phyloP scores from a whole-genome alignment of 2,113 vertebrate genomes.

The Morone chrysops region DNA sequence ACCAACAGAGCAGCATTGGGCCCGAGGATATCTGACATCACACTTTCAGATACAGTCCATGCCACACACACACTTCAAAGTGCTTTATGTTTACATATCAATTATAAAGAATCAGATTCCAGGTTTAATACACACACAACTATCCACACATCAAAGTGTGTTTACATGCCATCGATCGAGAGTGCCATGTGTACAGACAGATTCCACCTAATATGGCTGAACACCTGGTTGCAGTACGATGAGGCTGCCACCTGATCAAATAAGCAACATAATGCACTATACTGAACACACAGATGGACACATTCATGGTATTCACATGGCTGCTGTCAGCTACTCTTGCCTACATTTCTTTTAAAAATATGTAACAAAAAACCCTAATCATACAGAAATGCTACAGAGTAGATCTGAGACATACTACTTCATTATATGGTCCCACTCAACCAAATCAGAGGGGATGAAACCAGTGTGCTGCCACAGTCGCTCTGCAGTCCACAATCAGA shows the following conservation, averaged over 20 bases:
- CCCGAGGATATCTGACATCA: conserved; percentile 57
- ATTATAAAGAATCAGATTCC: conserved; percentile 62
- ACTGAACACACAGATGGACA: conserved; percentile 19
- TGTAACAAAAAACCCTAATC: not conserved
- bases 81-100: conserved; percentile 61
- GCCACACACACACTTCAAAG: conserved; percentile 66
- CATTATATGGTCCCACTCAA: not conserved
- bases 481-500: not conserved
- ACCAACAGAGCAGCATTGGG: conserved; percentile 27
- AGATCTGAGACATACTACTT: not conserved
- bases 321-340: not conserved
- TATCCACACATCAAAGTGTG: conserved; percentile 57
- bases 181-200: conserved; percentile 36
- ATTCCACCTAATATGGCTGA: conserved; percentile 32
- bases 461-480: not conserved
- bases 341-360: not conserved
- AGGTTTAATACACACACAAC: conserved; percentile 54
- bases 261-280: conserved; percentile 43
- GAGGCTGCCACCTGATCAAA: conserved; percentile 68
- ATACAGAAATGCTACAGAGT: not conserved
- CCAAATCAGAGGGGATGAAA: not conserved
- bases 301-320: conserved; percentile 25
- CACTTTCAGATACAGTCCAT: conserved; percentile 50
- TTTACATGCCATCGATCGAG: conserved; percentile 51
- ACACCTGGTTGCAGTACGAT: conserved; percentile 45